Evolutionary conservation across 92 coral and sea anemone species (phyloP), one percentile per base, ranked within the genome.

Genomic region (Zoanthus gigantus): DNA sequence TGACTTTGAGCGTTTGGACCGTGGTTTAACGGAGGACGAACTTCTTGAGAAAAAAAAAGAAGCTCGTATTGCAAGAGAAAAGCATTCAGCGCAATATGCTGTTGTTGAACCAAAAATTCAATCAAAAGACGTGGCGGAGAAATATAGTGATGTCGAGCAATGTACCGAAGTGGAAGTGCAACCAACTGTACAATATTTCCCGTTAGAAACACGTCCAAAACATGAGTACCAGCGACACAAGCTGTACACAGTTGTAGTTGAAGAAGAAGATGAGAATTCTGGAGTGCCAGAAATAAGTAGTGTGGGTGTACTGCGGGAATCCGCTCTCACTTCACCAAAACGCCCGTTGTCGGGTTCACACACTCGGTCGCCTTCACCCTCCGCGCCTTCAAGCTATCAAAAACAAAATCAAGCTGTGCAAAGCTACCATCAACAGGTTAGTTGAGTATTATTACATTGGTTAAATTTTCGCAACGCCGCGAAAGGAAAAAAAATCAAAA

Each of bases 251-350:
- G 67, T 44, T 28, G 75, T 63, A 44, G 76, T n/a, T 30, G 85
- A 66, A 30, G 85, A 81, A 66, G 74, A 61, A 17, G 75, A 46
- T n/a, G 65, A 81, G 29, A 28, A 47, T 81, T 81, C 85, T 45
- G 75, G 85, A 46, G 85, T 81, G 30, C 85, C 85, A 11, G 85
- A 81, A 47, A 81, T 81, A 74, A 81, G 75, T 71, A 81, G 85
- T 67, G 85, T 81, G 32, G 85, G 85, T 18, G 85, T 81, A 17
- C 42, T 81, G 85, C 45, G 85, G 12, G 85, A 81, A 10, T 81
- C 45, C 15, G 16, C 85, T 2, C 85, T 75, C 14, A 66, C 32
- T 18, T 81, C 85, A 2, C 85, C 85, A 53, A 80, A 54, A 12
- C 69, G 68, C 29, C 17, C 73, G 16, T 30, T 7, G 23, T n/a